phyloP scores from a whole-genome alignment of 1,140 invertebrate genomes.

The Plectus sambesii region DNA sequence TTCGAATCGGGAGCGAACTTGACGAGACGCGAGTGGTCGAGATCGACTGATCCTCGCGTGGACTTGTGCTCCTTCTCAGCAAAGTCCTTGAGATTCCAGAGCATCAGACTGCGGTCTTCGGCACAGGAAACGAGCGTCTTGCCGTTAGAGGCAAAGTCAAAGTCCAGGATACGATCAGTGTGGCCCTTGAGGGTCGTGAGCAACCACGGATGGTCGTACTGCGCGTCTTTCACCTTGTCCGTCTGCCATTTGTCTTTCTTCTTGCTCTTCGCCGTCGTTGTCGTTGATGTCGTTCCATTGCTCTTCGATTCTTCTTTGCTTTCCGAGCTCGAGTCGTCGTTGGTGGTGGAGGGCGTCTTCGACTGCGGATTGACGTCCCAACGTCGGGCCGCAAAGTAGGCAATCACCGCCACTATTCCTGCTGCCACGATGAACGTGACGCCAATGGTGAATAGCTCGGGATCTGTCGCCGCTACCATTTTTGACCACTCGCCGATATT shows the following conservation, averaged over 20 bases:
- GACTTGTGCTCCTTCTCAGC: slow-evolving; percentile 56
- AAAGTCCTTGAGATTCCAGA: slow-evolving; percentile 69
- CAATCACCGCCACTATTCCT: too few relatives aligned
- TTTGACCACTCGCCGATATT: too few relatives aligned
- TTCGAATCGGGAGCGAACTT: slow-evolving; percentile 75
- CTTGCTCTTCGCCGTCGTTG: too few relatives aligned
- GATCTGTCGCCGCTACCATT: too few relatives aligned
- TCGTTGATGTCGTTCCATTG: too few relatives aligned
- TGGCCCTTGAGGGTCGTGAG: slow-evolving; percentile 66
- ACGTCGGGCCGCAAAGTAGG: too few relatives aligned
- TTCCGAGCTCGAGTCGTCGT: slow-evolving; percentile 3
- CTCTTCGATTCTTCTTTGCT: too few relatives aligned
- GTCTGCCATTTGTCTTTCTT: slow-evolving; percentile 23
- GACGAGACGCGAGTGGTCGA: slow-evolving; percentile 64
- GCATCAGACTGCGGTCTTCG: slow-evolving; percentile 67
- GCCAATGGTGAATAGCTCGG: too few relatives aligned
- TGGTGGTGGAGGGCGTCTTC: too few relatives aligned
- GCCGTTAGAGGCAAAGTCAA: slow-evolving; percentile 68
- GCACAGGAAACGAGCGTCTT: slow-evolving; percentile 69
- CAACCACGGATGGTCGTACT: slow-evolving; percentile 62
- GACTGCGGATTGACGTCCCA: too few relatives aligned
- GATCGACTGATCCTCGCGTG: slow-evolving; percentile 66
- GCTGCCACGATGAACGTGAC: too few relatives aligned
- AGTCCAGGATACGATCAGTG: slow-evolving; percentile 58
- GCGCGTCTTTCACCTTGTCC: slow-evolving; percentile 26